Evolutionary conservation across 1,140 invertebrate genomes (phyloP).

Genomic region (Bombus sibiricus): DNA sequence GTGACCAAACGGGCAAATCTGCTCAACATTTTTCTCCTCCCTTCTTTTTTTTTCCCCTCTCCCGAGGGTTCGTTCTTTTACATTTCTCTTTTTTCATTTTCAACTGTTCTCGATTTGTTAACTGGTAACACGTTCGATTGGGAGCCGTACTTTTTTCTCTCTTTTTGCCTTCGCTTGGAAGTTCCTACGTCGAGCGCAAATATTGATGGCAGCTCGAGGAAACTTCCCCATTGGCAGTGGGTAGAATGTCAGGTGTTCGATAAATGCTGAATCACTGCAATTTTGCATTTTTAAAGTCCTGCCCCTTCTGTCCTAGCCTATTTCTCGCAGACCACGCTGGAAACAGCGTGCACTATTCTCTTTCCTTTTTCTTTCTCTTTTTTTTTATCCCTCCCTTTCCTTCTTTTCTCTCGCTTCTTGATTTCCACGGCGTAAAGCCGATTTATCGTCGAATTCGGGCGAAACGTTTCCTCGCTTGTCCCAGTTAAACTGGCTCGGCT

Average conservation of each 20-base stretch:
- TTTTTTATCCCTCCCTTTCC: not conserved
- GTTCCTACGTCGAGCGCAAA: constrained; percentile 8
- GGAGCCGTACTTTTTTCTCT: not conserved
- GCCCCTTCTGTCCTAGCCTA: constrained; percentile 4
- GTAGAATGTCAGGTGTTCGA: constrained; percentile 46
- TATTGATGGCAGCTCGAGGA: constrained; percentile 32
- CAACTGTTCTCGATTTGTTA: constrained; percentile 47
- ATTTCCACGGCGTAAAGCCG: constrained; percentile 13
- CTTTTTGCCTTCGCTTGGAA: not conserved
- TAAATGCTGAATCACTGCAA: constrained; percentile 50
- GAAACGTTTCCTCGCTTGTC: constrained; percentile 16
- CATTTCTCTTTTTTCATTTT: not conserved
- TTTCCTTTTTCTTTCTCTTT: not conserved
- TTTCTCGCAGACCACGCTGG: constrained; percentile 8
- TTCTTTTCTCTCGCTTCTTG: not conserved
- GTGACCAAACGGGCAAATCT: constrained; percentile 42
- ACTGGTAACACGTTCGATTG: not conserved
- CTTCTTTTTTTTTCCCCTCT: not conserved
- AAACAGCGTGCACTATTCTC: not conserved
- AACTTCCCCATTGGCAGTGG: constrained; percentile 28
- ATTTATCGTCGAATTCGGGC: constrained; percentile 35
- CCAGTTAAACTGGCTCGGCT: constrained; percentile 34
- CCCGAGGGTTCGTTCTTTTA: not conserved
- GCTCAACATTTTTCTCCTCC: constrained; percentile 35
- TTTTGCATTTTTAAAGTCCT: constrained; percentile 51